A percentile compares a stretch with the other conserved stretches of the same genome.
Evolutionary conservation across 2,797 vertebrate genomes (phyloP).

Genomic region (Otus scops): DNA sequence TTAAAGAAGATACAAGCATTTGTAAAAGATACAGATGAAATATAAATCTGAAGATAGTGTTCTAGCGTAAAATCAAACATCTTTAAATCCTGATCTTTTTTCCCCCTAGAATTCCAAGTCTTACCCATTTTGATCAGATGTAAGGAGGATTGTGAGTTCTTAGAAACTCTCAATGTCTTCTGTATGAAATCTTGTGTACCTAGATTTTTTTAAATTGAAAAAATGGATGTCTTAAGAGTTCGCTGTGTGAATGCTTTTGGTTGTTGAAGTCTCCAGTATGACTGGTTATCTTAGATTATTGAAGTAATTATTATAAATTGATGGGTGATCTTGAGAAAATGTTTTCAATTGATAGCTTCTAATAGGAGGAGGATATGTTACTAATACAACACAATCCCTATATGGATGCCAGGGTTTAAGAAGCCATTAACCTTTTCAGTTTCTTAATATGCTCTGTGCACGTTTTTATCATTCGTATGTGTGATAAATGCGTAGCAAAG

Average conservation of each 20-base stretch:
- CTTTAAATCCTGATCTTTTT: neutral
- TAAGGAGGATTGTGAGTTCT: neutral
- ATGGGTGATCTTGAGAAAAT: slow-evolving; percentile 75
- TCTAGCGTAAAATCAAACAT: neutral
- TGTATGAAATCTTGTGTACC: neutral
- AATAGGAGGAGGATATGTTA: slow-evolving; percentile 53
- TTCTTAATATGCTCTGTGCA: neutral
- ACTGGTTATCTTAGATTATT: slow-evolving; percentile 62
- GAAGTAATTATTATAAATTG: slow-evolving; percentile 75
- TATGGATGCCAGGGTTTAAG: slow-evolving; percentile 25
- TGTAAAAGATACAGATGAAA: neutral
- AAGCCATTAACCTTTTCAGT: slow-evolving; percentile 57
- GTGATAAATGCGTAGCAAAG: accelerated
- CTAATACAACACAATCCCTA: neutral
- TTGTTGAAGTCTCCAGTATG: slow-evolving; percentile 59
- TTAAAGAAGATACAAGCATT: neutral
- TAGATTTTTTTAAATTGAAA: slow-evolving; percentile 22
- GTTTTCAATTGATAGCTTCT: slow-evolving; percentile 72
- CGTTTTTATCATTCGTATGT: neutral
- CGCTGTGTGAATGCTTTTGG: slow-evolving; percentile 8
- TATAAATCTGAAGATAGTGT: neutral
- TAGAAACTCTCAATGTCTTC: neutral
- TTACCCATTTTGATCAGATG: neutral
- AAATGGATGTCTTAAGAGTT: slow-evolving; percentile 39
- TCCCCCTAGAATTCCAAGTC: neutral